Conservation (phyloP, 2,888 invertebrate genomes). For the Pemphredon lugubris region DNA sequence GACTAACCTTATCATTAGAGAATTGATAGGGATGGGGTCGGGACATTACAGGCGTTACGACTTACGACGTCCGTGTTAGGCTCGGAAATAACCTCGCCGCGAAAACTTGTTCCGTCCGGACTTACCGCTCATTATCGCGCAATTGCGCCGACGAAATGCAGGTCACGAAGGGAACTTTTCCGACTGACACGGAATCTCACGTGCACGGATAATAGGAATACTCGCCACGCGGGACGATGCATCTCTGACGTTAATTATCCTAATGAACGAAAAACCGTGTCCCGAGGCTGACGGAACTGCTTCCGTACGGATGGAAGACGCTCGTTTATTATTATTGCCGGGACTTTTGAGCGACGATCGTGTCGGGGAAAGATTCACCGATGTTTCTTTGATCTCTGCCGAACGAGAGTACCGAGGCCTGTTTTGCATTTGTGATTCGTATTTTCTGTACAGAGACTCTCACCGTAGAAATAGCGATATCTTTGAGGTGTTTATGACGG, state of each 20-base stretch:
- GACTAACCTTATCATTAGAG: too few species aligned
- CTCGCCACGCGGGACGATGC: slow-evolving; percentile 12
- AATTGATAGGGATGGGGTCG: too few species aligned
- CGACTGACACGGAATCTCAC: slow-evolving; percentile 4
- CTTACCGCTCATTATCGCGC: background rate
- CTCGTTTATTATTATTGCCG: background rate
- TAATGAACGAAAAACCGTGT: slow-evolving; percentile 28
- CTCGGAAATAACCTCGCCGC: background rate
- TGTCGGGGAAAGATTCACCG: too few species aligned
- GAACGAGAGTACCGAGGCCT: too few species aligned
- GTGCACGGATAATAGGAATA: slow-evolving; percentile 27
- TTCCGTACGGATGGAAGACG: slow-evolving; percentile 5
- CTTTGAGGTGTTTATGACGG: too few species aligned
- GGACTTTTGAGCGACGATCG: too few species aligned
- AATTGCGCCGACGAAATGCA: slow-evolving; percentile 17
- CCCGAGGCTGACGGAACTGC: slow-evolving; percentile 11
- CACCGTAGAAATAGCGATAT: too few species aligned
- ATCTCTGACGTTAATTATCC: slow-evolving; percentile 40
- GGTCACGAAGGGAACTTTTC: slow-evolving; percentile 32
- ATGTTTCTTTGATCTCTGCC: too few species aligned
- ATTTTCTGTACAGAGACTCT: too few species aligned
- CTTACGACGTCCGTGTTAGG: too few species aligned
- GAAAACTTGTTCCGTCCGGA: background rate
- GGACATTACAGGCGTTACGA: too few species aligned
- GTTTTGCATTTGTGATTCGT: too few species aligned